These are phyloP conservation scores for Scomber scombrus DNA, from an alignment of 2,113 vertebrate genomes.

Conservation along the genomic window DNA sequence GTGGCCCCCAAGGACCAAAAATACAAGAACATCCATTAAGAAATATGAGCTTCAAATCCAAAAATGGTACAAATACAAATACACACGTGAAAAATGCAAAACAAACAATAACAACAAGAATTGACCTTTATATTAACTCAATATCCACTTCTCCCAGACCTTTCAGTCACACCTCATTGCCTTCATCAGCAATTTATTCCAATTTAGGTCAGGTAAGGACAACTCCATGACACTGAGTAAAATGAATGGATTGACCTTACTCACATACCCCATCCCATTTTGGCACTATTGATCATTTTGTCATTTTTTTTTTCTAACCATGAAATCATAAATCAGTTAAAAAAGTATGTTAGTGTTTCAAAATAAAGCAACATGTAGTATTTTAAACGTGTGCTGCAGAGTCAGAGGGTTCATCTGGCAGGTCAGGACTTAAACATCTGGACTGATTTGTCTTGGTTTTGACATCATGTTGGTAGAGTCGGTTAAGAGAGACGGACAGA, in stretches of 20 bases:
- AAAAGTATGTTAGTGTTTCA: not conserved
- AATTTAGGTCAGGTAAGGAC: not conserved
- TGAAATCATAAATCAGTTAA: not conserved
- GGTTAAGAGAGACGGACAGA: not conserved
- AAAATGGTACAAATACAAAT: too few species aligned
- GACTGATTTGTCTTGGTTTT: slow-evolving; percentile 44
- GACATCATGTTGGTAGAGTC: not conserved
- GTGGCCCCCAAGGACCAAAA: too few species aligned
- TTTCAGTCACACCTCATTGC: not conserved
- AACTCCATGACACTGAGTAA: too few species aligned
- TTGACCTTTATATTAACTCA: too few species aligned
- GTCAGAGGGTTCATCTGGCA: slow-evolving; percentile 46
- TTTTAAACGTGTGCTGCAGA: not conserved
- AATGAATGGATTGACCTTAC: too few species aligned
- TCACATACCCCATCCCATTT: too few species aligned
- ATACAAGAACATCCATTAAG: too few species aligned
- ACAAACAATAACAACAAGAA: too few species aligned
- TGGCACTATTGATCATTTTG: too few species aligned
- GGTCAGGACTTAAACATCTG: slow-evolving; percentile 59
- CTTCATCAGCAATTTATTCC: not conserved
- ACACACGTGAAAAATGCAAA: too few species aligned
- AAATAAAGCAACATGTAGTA: not conserved
- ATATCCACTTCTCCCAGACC: not conserved
- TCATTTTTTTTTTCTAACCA: too few species aligned
- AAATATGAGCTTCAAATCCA: too few species aligned